Evolutionary conservation across 2,797 vertebrate species (phyloP).

Genomic region (Neosilurus mollespiculum): DNA sequence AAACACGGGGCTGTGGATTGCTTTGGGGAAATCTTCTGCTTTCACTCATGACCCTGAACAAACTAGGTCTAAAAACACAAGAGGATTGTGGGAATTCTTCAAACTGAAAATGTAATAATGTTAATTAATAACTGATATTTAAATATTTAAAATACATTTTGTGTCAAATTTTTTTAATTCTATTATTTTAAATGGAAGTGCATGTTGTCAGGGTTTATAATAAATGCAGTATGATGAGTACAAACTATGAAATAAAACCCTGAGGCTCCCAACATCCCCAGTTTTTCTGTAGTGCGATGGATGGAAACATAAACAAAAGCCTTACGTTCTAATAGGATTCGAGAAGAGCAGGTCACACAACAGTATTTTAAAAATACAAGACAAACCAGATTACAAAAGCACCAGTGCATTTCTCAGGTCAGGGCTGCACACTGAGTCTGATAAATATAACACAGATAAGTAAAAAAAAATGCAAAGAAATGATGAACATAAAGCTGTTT

Average conservation of each 20-base stretch:
- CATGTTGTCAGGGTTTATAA: not conserved
- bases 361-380: too few relatives aligned
- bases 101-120: not conserved
- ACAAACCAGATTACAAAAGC: too few relatives aligned
- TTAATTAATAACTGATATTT: too few relatives aligned
- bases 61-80: not conserved
- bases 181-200: not conserved
- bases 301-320: not conserved
- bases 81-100: not conserved
- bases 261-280: not conserved
- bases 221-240: not conserved
- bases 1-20: constrained; percentile 52
- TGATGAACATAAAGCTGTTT: too few relatives aligned
- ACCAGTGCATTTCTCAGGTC: too few relatives aligned
- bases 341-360: too few relatives aligned
- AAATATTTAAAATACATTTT: not conserved
- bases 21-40: constrained; percentile 24
- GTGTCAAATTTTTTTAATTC: not conserved
- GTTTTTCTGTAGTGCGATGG: too few relatives aligned
- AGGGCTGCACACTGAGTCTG: too few relatives aligned
- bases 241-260: not conserved
- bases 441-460: too few relatives aligned
- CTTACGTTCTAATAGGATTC: not conserved
- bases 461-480: too few relatives aligned
- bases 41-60: not conserved